Evolutionary conservation across 2,113 vertebrate genomes (phyloP).

Genomic region (Egretta garzetta): DNA sequence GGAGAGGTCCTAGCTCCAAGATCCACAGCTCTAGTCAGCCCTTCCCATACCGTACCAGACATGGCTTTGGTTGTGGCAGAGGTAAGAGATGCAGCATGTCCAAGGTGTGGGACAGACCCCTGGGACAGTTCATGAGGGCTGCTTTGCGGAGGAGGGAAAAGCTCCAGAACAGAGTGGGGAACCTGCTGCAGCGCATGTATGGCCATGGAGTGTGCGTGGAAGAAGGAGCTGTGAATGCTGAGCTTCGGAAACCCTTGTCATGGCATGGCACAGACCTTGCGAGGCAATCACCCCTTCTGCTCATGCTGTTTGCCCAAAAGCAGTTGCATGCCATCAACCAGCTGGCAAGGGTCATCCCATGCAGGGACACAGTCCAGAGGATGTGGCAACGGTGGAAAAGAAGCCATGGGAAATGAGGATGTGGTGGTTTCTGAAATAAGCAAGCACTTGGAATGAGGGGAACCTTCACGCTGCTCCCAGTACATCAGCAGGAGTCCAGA

Average conservation of each 20-base stretch:
- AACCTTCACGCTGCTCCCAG: neutral
- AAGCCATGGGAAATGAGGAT: neutral
- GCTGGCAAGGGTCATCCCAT: neutral
- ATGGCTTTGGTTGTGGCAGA: neutral
- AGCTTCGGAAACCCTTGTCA: neutral
- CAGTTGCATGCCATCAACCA: too few relatives aligned
- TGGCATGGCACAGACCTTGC: neutral
- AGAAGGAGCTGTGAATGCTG: rapidly evolving
- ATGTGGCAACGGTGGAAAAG: neutral
- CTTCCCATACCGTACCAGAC: neutral
- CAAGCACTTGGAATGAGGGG: neutral
- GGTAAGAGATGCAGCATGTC: neutral
- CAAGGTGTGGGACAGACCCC: too few relatives aligned
- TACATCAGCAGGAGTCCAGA: neutral
- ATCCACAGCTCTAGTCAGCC: neutral
- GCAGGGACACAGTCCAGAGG: neutral
- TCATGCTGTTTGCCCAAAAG: neutral
- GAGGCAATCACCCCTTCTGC: neutral
- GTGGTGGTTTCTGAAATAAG: neutral
- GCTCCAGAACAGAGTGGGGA: rapidly evolving
- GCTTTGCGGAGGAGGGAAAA: neutral
- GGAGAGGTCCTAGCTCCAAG: neutral
- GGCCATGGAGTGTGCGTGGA: rapidly evolving
- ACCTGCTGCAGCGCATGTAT: neutral
- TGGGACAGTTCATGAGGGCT: neutral